Evolutionary conservation across 2,113 vertebrate species (phyloP), one percentile per base, ranked within the genome.

Genomic region (Lota lota): DNA sequence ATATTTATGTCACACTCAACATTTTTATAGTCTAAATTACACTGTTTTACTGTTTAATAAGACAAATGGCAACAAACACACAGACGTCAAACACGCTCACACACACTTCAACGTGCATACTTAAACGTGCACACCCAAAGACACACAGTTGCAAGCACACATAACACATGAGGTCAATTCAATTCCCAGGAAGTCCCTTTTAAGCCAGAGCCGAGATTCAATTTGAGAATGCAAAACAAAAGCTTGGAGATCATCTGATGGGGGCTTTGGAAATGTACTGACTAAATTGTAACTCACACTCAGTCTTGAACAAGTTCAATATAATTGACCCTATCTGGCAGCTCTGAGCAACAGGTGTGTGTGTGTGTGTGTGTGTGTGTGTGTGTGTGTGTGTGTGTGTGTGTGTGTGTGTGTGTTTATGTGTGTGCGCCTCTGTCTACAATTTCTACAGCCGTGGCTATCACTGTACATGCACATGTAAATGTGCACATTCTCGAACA

Each of bases 231-330:
- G 18, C 68, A 66, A 64, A 74, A 59, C 6, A 3, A 66, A 17
- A 4, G 22, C n/a, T 19, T 24, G 21, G 62, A 67, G 73, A 69
- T 71, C 69, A 22, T 72, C 15, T 40, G 50, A 56, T 62, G 40
- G 62, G 5, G 6, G 17, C 21, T 70, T 21, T 14, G 64, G 8
- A 22, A n/a, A 61, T 57, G 70, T 50, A 53, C 50, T 11, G 10
- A 69, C 61, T 33, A 1, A 76, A 68, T 74, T 67, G 47, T 53
- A 69, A 72, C 36, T 79, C 62, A 69, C 76, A 54, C 63, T 62
- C 63, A 12, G 18, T 36, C 70, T 66, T 24, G 0, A 22, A 61
- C 47, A 20, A 6, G 51, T 64, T 72, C 50, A 74, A 72, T 69
- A 22, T 61, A 76, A 69, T 28, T 24, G 65, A 40, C 65, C 65